Evolutionary conservation across 2,113 vertebrate species (phyloP).

Genomic region (Sturnus vulgaris): DNA sequence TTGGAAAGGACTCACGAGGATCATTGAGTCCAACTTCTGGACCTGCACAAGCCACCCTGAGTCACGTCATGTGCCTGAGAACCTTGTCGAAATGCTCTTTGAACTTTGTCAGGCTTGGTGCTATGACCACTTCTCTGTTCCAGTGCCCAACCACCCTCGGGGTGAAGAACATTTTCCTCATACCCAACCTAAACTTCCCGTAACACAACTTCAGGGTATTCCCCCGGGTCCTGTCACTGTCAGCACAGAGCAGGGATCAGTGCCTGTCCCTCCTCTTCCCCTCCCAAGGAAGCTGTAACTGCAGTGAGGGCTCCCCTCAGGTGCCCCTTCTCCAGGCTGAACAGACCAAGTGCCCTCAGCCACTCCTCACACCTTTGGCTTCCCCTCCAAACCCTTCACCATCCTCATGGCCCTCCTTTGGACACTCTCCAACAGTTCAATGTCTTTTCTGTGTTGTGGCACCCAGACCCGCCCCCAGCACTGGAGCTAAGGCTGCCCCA

Average conservation of each 20-base stretch:
- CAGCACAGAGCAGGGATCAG: neutral
- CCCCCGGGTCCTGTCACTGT: rapidly evolving
- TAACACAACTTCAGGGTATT: neutral
- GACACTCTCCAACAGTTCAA: neutral
- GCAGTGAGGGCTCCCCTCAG: neutral
- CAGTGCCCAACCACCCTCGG: neutral
- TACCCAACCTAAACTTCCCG: neutral
- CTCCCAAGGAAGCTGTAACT: neutral
- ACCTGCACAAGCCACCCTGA: neutral
- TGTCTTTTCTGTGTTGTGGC: neutral
- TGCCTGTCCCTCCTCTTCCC: neutral
- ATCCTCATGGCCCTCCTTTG: neutral
- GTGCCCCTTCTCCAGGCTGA: neutral
- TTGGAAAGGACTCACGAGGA: neutral
- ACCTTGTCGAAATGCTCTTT: neutral
- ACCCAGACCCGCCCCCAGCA: neutral
- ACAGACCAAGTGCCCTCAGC: neutral
- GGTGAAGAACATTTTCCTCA: neutral
- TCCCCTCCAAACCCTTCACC: too few relatives aligned
- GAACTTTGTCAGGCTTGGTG: too few relatives aligned
- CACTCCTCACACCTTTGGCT: rapidly evolving
- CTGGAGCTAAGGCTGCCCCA: neutral
- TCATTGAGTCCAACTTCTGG: neutral
- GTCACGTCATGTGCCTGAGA: neutral
- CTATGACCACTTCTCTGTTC: neutral